Conservation (phyloP, 2,888 invertebrate species). For the Platerodrilus igneus region DNA sequence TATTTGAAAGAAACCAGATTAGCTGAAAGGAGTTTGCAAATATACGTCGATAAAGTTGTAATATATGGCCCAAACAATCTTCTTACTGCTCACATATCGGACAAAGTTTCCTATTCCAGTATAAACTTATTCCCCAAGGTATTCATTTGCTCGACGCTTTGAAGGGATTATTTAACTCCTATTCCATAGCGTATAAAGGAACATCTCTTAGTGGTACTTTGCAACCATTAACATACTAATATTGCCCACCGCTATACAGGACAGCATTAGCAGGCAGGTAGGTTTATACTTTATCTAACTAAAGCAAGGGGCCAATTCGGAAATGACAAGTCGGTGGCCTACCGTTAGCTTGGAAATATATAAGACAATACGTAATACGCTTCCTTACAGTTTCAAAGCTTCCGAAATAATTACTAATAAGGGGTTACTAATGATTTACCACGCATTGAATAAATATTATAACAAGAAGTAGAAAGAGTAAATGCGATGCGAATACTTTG, state of each 20-base stretch:
- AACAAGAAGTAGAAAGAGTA: constrained; percentile 42
- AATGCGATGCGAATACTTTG: constrained; percentile 45
- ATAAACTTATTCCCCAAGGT: constrained; percentile 41
- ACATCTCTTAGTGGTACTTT: constrained; percentile 47
- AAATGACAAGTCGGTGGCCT: constrained; percentile 19
- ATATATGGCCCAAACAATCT: constrained; percentile 7
- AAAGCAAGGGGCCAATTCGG: constrained; percentile 18
- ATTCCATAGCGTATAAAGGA: constrained; percentile 45
- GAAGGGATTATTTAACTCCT: constrained; percentile 51
- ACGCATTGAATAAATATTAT: constrained; percentile 43
- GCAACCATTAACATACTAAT: constrained; percentile 46
- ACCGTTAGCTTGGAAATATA: constrained; percentile 23
- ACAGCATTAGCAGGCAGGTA: constrained; percentile 34
- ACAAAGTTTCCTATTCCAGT: constrained; percentile 7
- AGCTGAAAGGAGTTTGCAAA: constrained; percentile 26
- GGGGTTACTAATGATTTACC: constrained; percentile 49
- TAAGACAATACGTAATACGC: constrained; percentile 31
- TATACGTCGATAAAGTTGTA: constrained; percentile 5
- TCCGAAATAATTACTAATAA: constrained; percentile 46
- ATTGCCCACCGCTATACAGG: constrained; percentile 41
- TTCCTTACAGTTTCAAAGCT: constrained; percentile 42
- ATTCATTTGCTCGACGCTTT: constrained; percentile 48
- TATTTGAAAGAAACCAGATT: constrained; percentile 32
- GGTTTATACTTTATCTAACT: constrained; percentile 25
- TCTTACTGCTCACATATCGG: constrained; percentile 1